These are phyloP conservation scores for Meloidogyne floridensis DNA, from an alignment of 1,140 invertebrate species.

Conservation along the genomic window DNA sequence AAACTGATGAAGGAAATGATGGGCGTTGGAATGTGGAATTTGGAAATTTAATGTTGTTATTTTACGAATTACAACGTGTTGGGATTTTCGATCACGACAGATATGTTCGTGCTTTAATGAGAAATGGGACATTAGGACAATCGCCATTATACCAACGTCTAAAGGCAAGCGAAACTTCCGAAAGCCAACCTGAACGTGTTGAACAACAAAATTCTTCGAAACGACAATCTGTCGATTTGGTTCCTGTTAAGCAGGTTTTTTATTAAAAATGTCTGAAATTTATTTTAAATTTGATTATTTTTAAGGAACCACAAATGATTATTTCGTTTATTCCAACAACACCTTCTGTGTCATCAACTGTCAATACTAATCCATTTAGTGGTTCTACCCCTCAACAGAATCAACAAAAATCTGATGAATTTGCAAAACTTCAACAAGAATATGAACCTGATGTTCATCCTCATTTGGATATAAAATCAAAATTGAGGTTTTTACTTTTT, in stretches of 20 bases:
- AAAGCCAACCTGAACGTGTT: conserved; percentile 12
- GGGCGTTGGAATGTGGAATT: conserved; percentile 37
- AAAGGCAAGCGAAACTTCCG: not conserved
- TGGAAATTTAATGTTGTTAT: conserved; percentile 48
- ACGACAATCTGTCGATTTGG: not conserved
- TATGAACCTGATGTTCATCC: conserved; percentile 40
- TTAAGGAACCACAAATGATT: conserved; percentile 38
- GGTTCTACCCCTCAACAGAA: not conserved
- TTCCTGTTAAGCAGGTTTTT: not conserved
- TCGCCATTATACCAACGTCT: conserved; percentile 13
- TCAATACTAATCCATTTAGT: conserved; percentile 5
- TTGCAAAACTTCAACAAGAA: conserved; percentile 26
- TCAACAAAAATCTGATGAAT: conserved; percentile 14
- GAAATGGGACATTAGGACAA: conserved; percentile 36
- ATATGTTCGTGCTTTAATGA: conserved; percentile 48
- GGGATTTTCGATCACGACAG: conserved; percentile 45
- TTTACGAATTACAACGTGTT: conserved; percentile 44
- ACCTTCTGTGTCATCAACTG: not conserved
- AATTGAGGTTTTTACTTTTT: conserved; percentile 25
- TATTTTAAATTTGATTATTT: not conserved
- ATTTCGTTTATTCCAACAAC: conserved; percentile 53
- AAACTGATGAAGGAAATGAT: conserved; percentile 29
- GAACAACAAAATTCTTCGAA: not conserved
- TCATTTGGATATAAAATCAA: conserved; percentile 40
- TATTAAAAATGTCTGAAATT: not conserved